Base-by-base conservation (phyloP, 2,888 invertebrate genomes). In the Scrobipalpa costella region DNA sequence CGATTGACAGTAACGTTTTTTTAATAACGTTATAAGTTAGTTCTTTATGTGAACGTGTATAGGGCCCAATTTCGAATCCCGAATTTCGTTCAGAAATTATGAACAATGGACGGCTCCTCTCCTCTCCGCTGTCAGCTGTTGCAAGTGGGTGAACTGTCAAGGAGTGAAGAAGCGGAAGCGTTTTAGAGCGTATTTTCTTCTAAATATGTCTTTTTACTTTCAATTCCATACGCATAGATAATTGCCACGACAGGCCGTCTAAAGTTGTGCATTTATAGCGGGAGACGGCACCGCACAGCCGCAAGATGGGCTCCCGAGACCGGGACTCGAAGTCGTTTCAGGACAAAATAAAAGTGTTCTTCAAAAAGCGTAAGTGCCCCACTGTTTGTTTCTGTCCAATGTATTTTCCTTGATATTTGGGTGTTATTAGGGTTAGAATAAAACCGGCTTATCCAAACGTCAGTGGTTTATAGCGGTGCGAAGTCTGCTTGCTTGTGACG, bases 321-420 rank as follows among this genome's bases (percentile, higher is more conserved):
- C 94, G 94, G 80, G 94, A 95, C 79, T 92, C 90, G 74, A 94
- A 94, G 87, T 93, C 94, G 66, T 90, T 96, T 66, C 94, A 93
- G 70, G 95, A 95, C 76, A 95, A 94, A 85, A 85, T 96, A 70
- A 95, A 95, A 87, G 94, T 94, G 80, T 95, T 95, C 85, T 95
- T 95, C 88, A 93, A 94, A 84, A 76, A 88, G 69, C 89, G 90
- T 90, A 72, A 74, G 90, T 85, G 73, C 66, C 33, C 62, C 8
- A 7, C n/a, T 9, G 2, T 21, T 50, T 50, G n/a, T 19, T 52
- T 33, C 15, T 0, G 38, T 27, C 8, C 11, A n/a, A n/a, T 8
- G 7, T 19, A 19, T 19, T 50, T 50, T 9, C 11, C 9, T 21
- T 21, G 19, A 17, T 19, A 19, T 50, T 11, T 9, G 9, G 50